Conservation (phyloP, 2,888 invertebrate genomes). For the Andrena trimmerana region DNA sequence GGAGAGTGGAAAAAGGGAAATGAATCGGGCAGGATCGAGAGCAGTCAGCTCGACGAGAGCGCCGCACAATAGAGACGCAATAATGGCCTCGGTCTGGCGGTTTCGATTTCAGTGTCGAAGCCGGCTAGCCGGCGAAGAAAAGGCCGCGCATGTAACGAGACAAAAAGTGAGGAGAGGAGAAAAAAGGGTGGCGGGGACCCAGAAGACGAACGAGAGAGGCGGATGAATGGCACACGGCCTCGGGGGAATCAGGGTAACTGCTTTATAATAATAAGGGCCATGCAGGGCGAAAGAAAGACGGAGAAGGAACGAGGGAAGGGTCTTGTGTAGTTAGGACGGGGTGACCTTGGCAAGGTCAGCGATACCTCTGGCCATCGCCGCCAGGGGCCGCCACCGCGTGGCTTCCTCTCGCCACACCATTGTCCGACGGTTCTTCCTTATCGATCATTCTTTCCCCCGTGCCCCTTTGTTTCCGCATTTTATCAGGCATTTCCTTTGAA, state of each 20-base stretch:
- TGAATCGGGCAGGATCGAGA: slow-evolving; percentile 44
- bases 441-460: slow-evolving; percentile 65
- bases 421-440: slow-evolving; percentile 70
- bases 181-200: slow-evolving; percentile 41
- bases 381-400: slow-evolving; percentile 78
- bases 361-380: slow-evolving; percentile 81
- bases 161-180: slow-evolving; percentile 64
- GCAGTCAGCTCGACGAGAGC: slow-evolving; percentile 37
- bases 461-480: slow-evolving; percentile 29
- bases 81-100: slow-evolving; percentile 69
- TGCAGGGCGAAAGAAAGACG: slow-evolving; percentile 57
- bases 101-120: slow-evolving; percentile 72
- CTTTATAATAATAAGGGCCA: slow-evolving; percentile 80
- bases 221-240: slow-evolving; percentile 77
- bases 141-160: slow-evolving; percentile 65
- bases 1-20: slow-evolving; percentile 51
- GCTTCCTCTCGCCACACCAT: slow-evolving; percentile 53
- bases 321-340: slow-evolving; percentile 76
- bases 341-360: slow-evolving; percentile 84
- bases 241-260: slow-evolving; percentile 76
- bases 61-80: slow-evolving; percentile 63
- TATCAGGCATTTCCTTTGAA: slow-evolving; percentile 12
- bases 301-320: slow-evolving; percentile 67
- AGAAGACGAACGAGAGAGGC: slow-evolving; percentile 68
- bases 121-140: slow-evolving; percentile 57